Evolutionary conservation across 1,140 invertebrate species (phyloP).

Genomic region (Seison nebaliae): DNA sequence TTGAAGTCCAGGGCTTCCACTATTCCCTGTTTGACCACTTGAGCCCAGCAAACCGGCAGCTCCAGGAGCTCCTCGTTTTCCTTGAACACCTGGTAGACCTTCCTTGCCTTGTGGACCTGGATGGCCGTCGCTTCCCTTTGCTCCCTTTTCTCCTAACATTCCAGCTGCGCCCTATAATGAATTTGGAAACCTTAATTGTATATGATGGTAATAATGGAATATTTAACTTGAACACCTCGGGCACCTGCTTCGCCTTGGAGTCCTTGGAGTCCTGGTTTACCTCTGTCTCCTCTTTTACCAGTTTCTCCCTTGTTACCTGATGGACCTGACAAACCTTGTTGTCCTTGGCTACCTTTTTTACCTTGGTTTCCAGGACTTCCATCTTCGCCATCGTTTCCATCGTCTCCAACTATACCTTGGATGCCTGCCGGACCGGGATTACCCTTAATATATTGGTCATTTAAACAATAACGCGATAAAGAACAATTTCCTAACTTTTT

Average conservation of each 20-base stretch:
- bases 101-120: neutral
- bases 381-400: constrained; percentile 6
- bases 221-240: no score
- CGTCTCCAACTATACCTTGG: constrained; percentile 1
- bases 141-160: constrained; percentile 2
- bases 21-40: constrained; percentile 1
- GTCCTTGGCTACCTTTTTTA: neutral
- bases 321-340: neutral
- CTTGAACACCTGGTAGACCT: constrained; percentile 3
- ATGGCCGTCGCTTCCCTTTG: constrained; percentile 1
- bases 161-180: no score
- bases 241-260: constrained; percentile 3
- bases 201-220: no score
- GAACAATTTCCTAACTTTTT: neutral
- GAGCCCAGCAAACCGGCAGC: no score
- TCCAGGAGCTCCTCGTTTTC: no score
- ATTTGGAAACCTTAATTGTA: no score
- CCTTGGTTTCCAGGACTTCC: constrained; percentile 3
- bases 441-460: neutral
- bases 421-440: neutral
- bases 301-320: neutral
- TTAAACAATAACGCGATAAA: neutral
- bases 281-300: neutral
- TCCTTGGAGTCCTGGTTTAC: constrained; percentile 2
- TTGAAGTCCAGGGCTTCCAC: no score